Percentiles rank a stretch among this genome's conserved stretches.
These are phyloP conservation scores for Diachrysia chrysitis DNA, from an alignment of 2,888 invertebrate species.

Conservation along the genomic window DNA sequence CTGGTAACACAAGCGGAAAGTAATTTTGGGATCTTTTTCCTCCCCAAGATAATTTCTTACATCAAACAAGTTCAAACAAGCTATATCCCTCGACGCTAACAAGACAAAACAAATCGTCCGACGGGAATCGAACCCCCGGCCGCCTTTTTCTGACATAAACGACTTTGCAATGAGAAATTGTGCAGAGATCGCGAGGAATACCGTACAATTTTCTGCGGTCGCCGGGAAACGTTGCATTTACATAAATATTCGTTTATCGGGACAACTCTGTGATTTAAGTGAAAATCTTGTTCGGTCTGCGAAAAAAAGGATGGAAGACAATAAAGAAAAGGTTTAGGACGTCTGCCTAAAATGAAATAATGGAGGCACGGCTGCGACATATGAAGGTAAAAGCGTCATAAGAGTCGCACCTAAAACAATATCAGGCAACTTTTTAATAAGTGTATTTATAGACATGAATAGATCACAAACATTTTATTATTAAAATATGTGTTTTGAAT, in stretches of 20 bases:
- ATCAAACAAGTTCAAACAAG: slow-evolving; percentile 49
- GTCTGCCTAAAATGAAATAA: slow-evolving; percentile 58
- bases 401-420: slow-evolving; percentile 21
- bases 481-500: too few relatives aligned
- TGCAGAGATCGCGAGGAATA: slow-evolving; percentile 67
- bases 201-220: slow-evolving; percentile 71
- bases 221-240: slow-evolving; percentile 73
- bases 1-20: slow-evolving; percentile 19
- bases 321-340: slow-evolving; percentile 66
- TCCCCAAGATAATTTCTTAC: slow-evolving; percentile 31
- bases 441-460: slow-evolving; percentile 3
- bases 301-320: slow-evolving; percentile 67
- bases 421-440: slow-evolving; percentile 31
- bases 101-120: slow-evolving; percentile 55
- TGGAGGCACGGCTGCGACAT: slow-evolving; percentile 50
- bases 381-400: slow-evolving; percentile 51
- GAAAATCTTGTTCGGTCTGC: slow-evolving; percentile 71
- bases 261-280: slow-evolving; percentile 75
- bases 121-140: slow-evolving; percentile 52
- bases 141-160: slow-evolving; percentile 60
- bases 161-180: slow-evolving; percentile 70
- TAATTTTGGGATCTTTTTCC: slow-evolving; percentile 20
- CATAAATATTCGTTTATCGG: slow-evolving; percentile 84
- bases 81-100: slow-evolving; percentile 37
- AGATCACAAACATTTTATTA: neutral